Evolutionary conservation across 2,113 vertebrate species (phyloP), one percentile per base, ranked within the genome.

Genomic region (Echinops telfairi): DNA sequence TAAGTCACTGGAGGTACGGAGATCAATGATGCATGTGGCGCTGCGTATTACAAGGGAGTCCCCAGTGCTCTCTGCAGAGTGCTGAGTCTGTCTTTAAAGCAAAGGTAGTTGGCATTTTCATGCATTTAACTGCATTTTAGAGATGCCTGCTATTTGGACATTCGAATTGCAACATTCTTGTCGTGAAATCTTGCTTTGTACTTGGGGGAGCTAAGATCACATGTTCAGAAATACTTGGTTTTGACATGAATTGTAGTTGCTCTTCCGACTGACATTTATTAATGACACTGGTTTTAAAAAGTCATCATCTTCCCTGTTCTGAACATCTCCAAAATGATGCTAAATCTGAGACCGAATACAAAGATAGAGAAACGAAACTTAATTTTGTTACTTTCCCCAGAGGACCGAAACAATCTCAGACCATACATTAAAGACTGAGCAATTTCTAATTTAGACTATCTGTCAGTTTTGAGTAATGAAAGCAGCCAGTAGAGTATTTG

Each of bases 391-490:
- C 57, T 84, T 76, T 22, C 60, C 68, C 31, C 27, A 76, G 38
- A 88, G 70, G 8, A 73, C 82, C 92, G 53, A 84, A 86, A 88
- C 85, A 91, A 87, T 83, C 57, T 62, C 60, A 85, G 82, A 68
- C n/a, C 23, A 43, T 82, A 29, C 83, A 90, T 79, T 88, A 90
- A 86, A 29, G 22, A 62, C 58, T 57, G 33, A 47, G 7, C 16
- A 85, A 83, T 22, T 78, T 95, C 86, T 86, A 76, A 1, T 95
- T 96, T 89, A 90, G 1, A 86, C 2, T 91, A 73, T 96, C 23
- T 90, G 86, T 90, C 71, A 90, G 43, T 90, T 0, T 6, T 93
- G 91, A 97, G 64, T 96, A 96, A 87, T 57, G 31, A 77, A 73
- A 94, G 60, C 75, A 76, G 93, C 82, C 83, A 96, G 87, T 40